Percentiles rank a stretch among this genome's conserved stretches.
Evolutionary conservation across 2,113 vertebrate species (phyloP).

Genomic region (Ascaphus truei): DNA sequence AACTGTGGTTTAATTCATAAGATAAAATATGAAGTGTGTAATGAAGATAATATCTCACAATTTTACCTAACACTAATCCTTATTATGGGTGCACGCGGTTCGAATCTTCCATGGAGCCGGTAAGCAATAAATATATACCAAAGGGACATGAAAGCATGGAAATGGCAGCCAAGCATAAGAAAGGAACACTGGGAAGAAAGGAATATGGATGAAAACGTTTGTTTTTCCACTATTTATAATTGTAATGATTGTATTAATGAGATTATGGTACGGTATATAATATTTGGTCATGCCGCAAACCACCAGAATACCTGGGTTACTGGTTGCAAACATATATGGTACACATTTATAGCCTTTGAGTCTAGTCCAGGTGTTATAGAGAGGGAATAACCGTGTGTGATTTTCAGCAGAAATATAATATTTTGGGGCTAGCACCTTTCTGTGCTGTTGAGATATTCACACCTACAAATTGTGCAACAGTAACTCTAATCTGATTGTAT

Average conservation of each 20-base stretch:
- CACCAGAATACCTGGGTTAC: not conserved
- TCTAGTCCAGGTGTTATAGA: no score
- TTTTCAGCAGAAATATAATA: no score
- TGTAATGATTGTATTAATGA: not conserved
- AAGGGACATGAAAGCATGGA: not conserved
- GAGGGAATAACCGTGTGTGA: no score
- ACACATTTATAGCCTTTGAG: no score
- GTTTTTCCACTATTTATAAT: not conserved
- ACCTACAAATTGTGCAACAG: no score
- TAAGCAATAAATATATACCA: constrained; percentile 14
- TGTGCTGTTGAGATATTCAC: no score
- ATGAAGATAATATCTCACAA: not conserved
- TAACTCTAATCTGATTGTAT: no score
- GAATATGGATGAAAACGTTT: not conserved
- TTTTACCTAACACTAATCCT: constrained; percentile 1
- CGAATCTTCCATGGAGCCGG: not conserved
- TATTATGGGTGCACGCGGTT: not conserved
- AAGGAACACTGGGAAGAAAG: not conserved
- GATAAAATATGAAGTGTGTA: constrained; percentile 2
- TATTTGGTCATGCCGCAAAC: not conserved
- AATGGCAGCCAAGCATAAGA: constrained; percentile 7
- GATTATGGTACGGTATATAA: not conserved
- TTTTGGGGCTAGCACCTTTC: no score
- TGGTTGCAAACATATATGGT: not conserved
- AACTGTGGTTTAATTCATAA: not conserved